phyloP scores from a whole-genome alignment of 2,797 vertebrate genomes.

The Aselliscus stoliczkanus region DNA sequence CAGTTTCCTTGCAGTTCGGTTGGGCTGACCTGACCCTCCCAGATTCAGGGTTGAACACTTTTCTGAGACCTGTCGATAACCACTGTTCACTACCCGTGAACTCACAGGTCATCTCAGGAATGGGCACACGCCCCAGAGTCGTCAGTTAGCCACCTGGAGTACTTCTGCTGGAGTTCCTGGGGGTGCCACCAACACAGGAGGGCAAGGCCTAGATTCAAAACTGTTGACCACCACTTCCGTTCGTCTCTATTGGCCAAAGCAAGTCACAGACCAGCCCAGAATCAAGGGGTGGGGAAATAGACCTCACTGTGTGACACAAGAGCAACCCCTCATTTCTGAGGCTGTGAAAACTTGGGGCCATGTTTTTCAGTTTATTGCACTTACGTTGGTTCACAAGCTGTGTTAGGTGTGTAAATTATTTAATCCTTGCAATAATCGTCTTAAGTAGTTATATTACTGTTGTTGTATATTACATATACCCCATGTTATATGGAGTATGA shows the following conservation, averaged over 20 bases:
- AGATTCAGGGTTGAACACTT: neutral
- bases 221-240: neutral
- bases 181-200: too few species aligned
- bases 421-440: neutral
- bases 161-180: too few species aligned
- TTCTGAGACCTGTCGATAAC: fast-evolving
- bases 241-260: neutral
- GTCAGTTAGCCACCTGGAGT: neutral
- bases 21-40: neutral
- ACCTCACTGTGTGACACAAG: neutral
- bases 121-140: neutral
- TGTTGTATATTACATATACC: too few species aligned
- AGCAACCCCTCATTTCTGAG: neutral
- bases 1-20: neutral
- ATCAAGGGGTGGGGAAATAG: neutral
- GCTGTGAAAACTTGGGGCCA: fast-evolving
- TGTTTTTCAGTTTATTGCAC: neutral
- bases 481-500: fast-evolving
- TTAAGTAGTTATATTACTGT: fast-evolving
- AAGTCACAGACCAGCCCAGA: neutral
- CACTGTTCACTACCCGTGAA: too few species aligned
- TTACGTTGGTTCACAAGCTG: neutral
- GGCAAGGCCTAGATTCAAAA: neutral
- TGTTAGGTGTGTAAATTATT: neutral
- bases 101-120: neutral